Percentiles rank a stretch among this genome's conserved stretches.
Evolutionary conservation across 2,888 invertebrate species (phyloP).

Genomic region (Smittia aterrima): DNA sequence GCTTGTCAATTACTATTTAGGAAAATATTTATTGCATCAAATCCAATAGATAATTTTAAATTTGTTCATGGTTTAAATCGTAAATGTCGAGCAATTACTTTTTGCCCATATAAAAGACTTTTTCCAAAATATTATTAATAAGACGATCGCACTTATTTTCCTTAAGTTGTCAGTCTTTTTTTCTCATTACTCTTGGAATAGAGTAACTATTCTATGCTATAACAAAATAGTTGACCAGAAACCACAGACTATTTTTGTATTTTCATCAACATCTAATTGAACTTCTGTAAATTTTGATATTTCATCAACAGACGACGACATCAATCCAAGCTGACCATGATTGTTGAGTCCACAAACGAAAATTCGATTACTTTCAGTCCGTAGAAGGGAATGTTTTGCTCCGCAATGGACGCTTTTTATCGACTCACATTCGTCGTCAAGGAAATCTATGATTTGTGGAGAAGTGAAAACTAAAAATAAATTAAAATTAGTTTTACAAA

Average conservation of each 20-base stretch:
- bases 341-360: slow-evolving; percentile 76
- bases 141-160: too few relatives aligned
- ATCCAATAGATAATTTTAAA: too few relatives aligned
- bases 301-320: slow-evolving; percentile 48
- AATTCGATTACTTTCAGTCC: slow-evolving; percentile 63
- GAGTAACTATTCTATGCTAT: too few relatives aligned
- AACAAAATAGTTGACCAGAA: slow-evolving; percentile 23
- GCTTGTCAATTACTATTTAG: too few relatives aligned
- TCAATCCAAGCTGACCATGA: slow-evolving; percentile 71
- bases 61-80: too few relatives aligned
- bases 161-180: too few relatives aligned
- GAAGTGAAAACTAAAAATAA: slow-evolving; percentile 43
- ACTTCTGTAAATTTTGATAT: slow-evolving; percentile 19
- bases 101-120: too few relatives aligned
- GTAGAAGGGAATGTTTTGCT: slow-evolving; percentile 65
- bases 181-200: too few relatives aligned
- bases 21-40: too few relatives aligned
- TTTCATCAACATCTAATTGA: background rate
- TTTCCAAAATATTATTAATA: too few relatives aligned
- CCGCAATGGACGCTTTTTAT: slow-evolving; percentile 62
- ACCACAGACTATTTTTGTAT: slow-evolving; percentile 1
- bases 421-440: slow-evolving; percentile 43
- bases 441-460: slow-evolving; percentile 44
- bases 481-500: too few relatives aligned
- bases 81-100: too few relatives aligned